These are phyloP conservation scores for Belgica antarctica DNA, from an alignment of 2,888 invertebrate genomes.

Conservation along the genomic window DNA sequence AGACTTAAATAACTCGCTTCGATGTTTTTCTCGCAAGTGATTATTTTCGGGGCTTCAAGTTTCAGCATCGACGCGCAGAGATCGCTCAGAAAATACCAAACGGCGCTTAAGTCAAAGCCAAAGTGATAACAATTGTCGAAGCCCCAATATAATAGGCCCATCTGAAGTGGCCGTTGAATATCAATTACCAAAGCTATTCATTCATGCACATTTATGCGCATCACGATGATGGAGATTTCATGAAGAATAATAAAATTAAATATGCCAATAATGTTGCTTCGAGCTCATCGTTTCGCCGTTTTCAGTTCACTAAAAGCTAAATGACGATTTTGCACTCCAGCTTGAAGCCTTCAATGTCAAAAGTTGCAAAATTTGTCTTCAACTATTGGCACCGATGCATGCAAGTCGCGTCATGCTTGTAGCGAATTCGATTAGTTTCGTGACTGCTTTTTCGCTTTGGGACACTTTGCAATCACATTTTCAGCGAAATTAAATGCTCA, in stretches of 20 bases:
- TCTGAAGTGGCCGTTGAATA: not conserved
- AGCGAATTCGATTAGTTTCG: too few relatives aligned
- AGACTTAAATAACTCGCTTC: not conserved
- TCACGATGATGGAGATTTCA: slow-evolving; percentile 2
- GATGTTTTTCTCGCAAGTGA: not conserved
- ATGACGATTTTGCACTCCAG: not conserved
- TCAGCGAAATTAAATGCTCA: not conserved
- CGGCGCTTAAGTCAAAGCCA: slow-evolving; percentile 11
- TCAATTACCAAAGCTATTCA: not conserved
- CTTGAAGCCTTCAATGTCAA: slow-evolving; percentile 15
- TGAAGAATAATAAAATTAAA: not conserved
- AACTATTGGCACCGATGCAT: slow-evolving; percentile 3
- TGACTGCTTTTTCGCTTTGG: not conserved
- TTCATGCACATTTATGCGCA: not conserved
- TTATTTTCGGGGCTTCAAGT: not conserved
- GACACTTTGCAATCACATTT: not conserved
- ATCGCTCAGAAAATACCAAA: slow-evolving; percentile 14
- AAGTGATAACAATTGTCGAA: not conserved
- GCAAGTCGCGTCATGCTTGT: not conserved
- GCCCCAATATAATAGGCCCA: not conserved
- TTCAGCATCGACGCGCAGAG: not conserved
- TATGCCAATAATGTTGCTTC: slow-evolving; percentile 24
- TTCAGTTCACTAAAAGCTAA: not conserved
- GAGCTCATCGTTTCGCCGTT: slow-evolving; percentile 19
- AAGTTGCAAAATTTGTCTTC: slow-evolving; percentile 3